These are phyloP conservation scores for Pyralis farinalis DNA, from an alignment of 2,888 invertebrate species.

Conservation along the genomic window DNA sequence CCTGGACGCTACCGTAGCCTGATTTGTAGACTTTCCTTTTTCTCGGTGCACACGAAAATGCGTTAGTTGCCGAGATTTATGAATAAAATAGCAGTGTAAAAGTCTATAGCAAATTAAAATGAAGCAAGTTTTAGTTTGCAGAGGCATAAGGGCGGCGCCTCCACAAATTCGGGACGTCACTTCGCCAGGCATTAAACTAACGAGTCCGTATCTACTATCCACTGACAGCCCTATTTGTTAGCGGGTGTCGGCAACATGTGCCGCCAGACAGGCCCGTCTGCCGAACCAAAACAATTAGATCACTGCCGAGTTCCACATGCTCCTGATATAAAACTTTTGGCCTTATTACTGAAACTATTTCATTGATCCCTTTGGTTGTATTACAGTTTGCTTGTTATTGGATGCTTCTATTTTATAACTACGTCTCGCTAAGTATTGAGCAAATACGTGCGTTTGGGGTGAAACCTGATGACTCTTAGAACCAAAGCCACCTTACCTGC, in stretches of 20 bases:
- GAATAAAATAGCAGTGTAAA: too few species aligned
- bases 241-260: constrained; percentile 45
- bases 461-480: too few species aligned
- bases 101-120: too few species aligned
- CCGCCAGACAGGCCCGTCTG: constrained; percentile 28
- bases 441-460: too few species aligned
- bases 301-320: constrained; percentile 44
- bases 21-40: too few species aligned
- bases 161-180: constrained; percentile 33
- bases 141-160: constrained; percentile 15
- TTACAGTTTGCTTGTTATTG: not conserved
- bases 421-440: too few species aligned
- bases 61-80: too few species aligned
- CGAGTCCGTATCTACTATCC: constrained; percentile 39
- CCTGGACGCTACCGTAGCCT: too few species aligned
- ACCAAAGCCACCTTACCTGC: too few species aligned
- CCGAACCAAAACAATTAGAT: constrained; percentile 63
- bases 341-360: constrained; percentile 5
- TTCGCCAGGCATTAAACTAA: constrained; percentile 43
- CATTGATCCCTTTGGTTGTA: not conserved
- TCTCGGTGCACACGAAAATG: too few species aligned
- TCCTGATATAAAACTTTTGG: constrained; percentile 40
- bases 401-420: too few species aligned
- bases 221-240: constrained; percentile 54
- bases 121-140: constrained; percentile 14